Evolutionary conservation across 2,797 vertebrate species (phyloP).

Genomic region (Coluber constrictor): DNA sequence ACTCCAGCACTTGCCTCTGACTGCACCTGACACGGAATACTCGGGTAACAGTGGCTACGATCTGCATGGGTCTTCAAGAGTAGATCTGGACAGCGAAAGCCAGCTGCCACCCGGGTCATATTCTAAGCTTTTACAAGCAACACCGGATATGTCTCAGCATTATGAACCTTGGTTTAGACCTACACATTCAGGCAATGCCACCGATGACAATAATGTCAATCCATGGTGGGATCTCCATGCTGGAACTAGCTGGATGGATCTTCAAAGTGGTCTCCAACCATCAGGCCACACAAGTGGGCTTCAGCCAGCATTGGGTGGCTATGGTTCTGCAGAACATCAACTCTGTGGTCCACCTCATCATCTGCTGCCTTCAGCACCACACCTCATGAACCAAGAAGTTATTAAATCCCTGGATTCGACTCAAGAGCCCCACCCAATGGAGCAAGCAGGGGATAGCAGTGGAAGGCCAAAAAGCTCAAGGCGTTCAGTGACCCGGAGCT

Average conservation of each 20-base stretch:
- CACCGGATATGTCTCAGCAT: conserved; percentile 85
- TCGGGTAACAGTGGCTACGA: conserved; percentile 58
- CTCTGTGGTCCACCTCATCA: conserved; percentile 81
- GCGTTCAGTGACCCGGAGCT: conserved; percentile 81
- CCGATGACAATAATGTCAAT: conserved; percentile 84
- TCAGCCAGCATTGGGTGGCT: conserved; percentile 80
- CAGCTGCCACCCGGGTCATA: conserved; percentile 65
- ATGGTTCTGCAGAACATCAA: conserved; percentile 82
- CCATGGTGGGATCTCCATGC: conserved; percentile 93
- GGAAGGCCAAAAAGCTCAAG: conserved; percentile 81
- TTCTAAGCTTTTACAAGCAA: conserved; percentile 72
- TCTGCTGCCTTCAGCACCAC: conserved; percentile 75
- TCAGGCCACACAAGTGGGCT: conserved; percentile 76
- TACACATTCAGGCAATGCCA: conserved; percentile 75
- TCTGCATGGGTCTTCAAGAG: conserved; percentile 64
- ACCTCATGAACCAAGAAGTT: conserved; percentile 79
- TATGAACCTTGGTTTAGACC: conserved; percentile 92
- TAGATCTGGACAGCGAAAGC: conserved; percentile 69
- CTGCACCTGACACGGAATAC: conserved; percentile 65
- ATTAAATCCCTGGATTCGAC: conserved; percentile 84
- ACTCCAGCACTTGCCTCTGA: conserved; percentile 67
- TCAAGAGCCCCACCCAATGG: conserved; percentile 76
- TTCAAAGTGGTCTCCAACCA: conserved; percentile 72
- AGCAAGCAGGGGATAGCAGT: conserved; percentile 74
- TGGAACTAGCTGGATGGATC: conserved; percentile 87